Evolutionary conservation across 2,113 vertebrate genomes (phyloP).

Genomic region (Perca schrenkii): DNA sequence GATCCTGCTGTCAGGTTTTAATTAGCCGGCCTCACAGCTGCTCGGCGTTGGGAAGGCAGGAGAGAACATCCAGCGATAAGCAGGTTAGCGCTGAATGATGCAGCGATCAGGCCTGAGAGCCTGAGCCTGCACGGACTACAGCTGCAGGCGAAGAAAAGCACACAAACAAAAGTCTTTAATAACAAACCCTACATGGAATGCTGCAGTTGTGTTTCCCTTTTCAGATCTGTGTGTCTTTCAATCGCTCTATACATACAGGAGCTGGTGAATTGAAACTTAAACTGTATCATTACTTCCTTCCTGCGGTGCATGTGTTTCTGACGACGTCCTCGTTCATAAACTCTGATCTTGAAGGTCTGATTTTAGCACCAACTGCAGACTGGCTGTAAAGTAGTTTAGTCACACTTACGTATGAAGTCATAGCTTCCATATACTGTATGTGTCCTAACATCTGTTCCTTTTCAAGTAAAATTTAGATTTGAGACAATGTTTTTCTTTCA

Average conservation of each 20-base stretch:
- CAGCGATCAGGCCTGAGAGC: constrained; percentile 20
- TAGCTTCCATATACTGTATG: background rate
- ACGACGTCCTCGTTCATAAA: background rate
- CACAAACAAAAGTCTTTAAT: constrained; percentile 6
- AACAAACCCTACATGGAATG: background rate
- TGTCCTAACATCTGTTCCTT: background rate
- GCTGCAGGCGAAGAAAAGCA: constrained; percentile 39
- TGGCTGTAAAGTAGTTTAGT: background rate
- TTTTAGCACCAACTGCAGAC: background rate
- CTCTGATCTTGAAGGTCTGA: background rate
- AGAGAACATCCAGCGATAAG: constrained; percentile 74
- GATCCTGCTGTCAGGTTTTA: constrained; percentile 68
- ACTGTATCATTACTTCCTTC: background rate
- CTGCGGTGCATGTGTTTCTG: background rate
- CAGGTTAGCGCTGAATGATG: constrained; percentile 57
- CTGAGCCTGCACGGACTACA: constrained; percentile 46
- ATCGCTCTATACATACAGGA: background rate
- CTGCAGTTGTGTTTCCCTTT: background rate
- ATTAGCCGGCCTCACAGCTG: constrained; percentile 75
- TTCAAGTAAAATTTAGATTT: background rate
- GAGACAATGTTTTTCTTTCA: background rate
- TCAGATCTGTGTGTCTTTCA: background rate
- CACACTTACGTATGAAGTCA: no score
- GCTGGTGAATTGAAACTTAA: background rate
- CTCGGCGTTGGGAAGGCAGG: constrained; percentile 44